A percentile compares a stretch with the other conserved stretches of the same genome.
Evolutionary conservation across 2,797 vertebrate species (phyloP).

Genomic region (Choloepus didactylus): DNA sequence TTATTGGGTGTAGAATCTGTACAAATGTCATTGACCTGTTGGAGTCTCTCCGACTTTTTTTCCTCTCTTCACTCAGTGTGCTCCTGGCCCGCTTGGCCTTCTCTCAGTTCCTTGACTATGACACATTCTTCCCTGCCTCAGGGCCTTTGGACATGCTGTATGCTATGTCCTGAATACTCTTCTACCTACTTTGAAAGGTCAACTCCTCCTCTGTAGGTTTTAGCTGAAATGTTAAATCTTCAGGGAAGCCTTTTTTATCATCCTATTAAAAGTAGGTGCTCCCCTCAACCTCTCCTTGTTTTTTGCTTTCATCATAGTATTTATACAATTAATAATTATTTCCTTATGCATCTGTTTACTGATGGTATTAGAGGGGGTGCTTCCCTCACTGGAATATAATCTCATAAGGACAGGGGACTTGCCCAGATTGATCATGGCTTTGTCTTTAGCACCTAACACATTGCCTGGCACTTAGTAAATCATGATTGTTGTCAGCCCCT

Average conservation of each 20-base stretch:
- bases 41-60: background rate
- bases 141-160: background rate
- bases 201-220: background rate
- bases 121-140: background rate
- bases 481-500: background rate
- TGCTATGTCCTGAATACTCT: constrained; percentile 12
- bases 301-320: constrained; percentile 17
- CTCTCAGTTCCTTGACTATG: background rate
- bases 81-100: background rate
- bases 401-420: background rate
- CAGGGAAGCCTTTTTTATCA: background rate
- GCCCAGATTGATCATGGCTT: background rate
- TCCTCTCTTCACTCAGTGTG: background rate
- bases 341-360: background rate
- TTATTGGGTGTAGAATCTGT: background rate
- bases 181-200: constrained; percentile 3
- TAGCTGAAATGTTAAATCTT: background rate
- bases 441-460: background rate
- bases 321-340: background rate
- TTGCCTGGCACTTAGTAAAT: background rate
- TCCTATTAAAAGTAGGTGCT: background rate
- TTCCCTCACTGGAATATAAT: background rate
- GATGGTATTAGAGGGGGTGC: background rate
- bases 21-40: background rate
- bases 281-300: background rate